Base-by-base conservation (phyloP, 2,888 invertebrate genomes). In the Trissolcus japonicus region DNA sequence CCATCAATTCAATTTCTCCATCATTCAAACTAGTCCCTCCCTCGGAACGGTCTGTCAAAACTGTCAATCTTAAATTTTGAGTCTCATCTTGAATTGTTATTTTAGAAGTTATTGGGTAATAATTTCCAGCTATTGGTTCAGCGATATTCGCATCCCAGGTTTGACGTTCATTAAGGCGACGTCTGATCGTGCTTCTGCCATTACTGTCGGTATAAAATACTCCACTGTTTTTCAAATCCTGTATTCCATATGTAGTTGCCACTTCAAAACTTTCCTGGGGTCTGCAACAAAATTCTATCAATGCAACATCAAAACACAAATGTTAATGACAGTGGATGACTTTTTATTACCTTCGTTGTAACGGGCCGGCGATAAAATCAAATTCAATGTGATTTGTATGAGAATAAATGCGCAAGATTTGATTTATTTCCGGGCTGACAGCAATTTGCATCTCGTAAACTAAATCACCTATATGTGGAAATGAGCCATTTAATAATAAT, bases 61-160 rank as follows among this genome's bases (percentile, higher is more conserved):
- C 90, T 0, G 92, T 90, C 16, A 96, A 86, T 57, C 96, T 96
- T 0, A 86, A 19, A n/a, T 16, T 16, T 6, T 7, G 61, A 4
- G 41, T 3, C 0, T 84, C 74, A 83, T 94, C 94, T 80, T 92
- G 90, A 1, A 96, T 90, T n/a, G 91, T 91, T 21, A 98, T 96
- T 82, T 94, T 92, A 7, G 95, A 93, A 0, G 95, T 96, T 0
- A 99, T 91, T 0, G 99, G 99, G 86, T 98, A 99, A 86, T 98
- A 99, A 87, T 99, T 99, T 0, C 94, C 95, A 0, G 97, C 91
- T 0, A 96, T 89, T 0, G 92, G 92, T 87, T 98, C 97, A 0
- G 90, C 89, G 11, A 95, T 83, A 0, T 92, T 90, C 0, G 94
- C 76, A 16, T 92, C 90, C 93, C 94, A 98, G 0, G 96, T 94